Percentiles rank a stretch among this genome's conserved stretches.
Conservation (phyloP, 2,888 invertebrate genomes). For the Athalia rosae region DNA sequence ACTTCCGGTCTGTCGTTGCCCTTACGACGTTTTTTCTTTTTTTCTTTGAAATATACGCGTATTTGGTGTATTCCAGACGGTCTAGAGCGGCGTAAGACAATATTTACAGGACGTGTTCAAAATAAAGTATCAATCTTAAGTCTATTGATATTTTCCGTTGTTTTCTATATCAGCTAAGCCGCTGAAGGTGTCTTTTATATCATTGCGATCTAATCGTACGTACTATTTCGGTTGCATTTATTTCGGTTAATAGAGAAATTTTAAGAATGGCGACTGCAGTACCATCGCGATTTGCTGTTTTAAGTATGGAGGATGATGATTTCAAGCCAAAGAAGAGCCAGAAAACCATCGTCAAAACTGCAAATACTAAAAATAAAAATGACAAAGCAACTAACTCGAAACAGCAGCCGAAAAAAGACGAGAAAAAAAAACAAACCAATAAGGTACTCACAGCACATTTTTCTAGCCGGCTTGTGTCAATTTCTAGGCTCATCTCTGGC, state of each 20-base stretch:
- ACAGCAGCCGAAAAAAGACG: constrained; percentile 62
- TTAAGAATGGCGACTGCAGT: constrained; percentile 79
- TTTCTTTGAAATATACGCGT: constrained; percentile 49
- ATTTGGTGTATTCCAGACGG: constrained; percentile 20
- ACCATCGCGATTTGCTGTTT: constrained; percentile 84
- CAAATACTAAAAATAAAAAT: constrained; percentile 66
- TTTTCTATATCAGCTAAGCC: neutral
- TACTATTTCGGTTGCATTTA: neutral
- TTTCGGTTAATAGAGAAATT: neutral
- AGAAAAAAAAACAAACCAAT: constrained; percentile 68
- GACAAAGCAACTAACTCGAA: constrained; percentile 50
- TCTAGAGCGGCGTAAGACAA: constrained; percentile 26
- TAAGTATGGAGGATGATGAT: constrained; percentile 85
- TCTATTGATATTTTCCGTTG: neutral
- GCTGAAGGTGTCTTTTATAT: constrained; percentile 6
- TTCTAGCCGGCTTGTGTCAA: constrained; percentile 52
- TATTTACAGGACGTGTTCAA: constrained; percentile 28
- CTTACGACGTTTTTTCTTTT: constrained; percentile 55
- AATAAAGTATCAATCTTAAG: constrained; percentile 1
- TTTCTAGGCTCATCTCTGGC: constrained; percentile 17
- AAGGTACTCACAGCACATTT: constrained; percentile 52
- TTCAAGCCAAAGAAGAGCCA: constrained; percentile 73
- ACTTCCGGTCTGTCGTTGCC: constrained; percentile 60
- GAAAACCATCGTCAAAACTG: constrained; percentile 66
- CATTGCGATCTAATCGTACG: neutral